Percentiles rank a stretch among this genome's conserved stretches.
These are phyloP conservation scores for Triplophysa bombifrons DNA, from an alignment of 2,797 vertebrate genomes.

Conservation along the genomic window DNA sequence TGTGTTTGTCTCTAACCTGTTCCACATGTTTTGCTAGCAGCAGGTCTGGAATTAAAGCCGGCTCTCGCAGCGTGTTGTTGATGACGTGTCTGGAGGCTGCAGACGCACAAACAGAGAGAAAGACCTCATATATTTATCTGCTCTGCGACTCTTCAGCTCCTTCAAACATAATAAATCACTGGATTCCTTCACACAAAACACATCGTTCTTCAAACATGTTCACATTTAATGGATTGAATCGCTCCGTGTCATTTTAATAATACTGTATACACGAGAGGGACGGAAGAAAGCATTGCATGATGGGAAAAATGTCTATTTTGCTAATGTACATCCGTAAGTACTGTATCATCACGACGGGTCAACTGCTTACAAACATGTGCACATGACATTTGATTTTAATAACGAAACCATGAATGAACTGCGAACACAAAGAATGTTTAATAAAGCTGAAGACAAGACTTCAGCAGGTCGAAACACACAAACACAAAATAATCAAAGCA, in stretches of 20 bases:
- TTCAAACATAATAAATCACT: slow-evolving; percentile 78
- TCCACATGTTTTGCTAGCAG: slow-evolving; percentile 90
- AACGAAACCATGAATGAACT: too few relatives aligned
- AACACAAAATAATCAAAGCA: too few relatives aligned
- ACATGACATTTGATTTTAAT: too few relatives aligned
- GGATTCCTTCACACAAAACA: slow-evolving; percentile 71
- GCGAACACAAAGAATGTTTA: too few relatives aligned
- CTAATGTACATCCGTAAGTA: too few relatives aligned
- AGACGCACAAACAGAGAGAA: slow-evolving; percentile 25
- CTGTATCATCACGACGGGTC: too few relatives aligned
- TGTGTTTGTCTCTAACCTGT: slow-evolving; percentile 78
- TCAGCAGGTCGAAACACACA: too few relatives aligned
- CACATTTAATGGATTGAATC: slow-evolving; percentile 82
- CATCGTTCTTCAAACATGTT: slow-evolving; percentile 80
- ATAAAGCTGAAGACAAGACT: too few relatives aligned
- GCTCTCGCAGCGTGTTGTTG: slow-evolving; percentile 94
- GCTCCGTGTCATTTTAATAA: slow-evolving; percentile 78
- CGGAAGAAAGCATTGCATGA: too few relatives aligned
- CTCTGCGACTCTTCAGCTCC: slow-evolving; percentile 49
- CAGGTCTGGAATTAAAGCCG: slow-evolving; percentile 91
- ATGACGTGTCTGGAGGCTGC: slow-evolving; percentile 88
- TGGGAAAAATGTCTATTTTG: too few relatives aligned
- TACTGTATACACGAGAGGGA: slow-evolving; percentile 62
- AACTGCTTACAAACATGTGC: too few relatives aligned
- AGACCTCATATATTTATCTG: not conserved